Base-by-base conservation (phyloP, 2,113 vertebrate genomes). In the Oncorhynchus gorbuscha region DNA sequence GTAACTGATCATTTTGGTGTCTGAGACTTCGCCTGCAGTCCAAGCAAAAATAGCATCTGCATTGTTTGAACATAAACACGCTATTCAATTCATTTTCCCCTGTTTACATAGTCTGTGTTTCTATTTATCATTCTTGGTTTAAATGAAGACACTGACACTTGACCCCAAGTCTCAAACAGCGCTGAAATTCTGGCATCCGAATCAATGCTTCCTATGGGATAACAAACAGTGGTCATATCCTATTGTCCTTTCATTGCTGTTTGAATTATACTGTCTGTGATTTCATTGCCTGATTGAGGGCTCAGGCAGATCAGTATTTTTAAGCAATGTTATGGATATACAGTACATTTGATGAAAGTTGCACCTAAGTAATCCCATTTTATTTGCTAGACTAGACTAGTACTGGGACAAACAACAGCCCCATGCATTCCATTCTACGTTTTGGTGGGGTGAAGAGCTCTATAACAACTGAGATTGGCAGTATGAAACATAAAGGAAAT, bases 381-480 rank as follows among this genome's bases (percentile, higher is more conserved):
- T 70, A 62, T n/a, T 71, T 55, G 5, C 39, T 28, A 72, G 22
- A 77, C 71, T 69, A 59, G 6, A 77, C 71, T 69, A 59, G 6
- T 28, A 39, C 68, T 76, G 70, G 55, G 69, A 51, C 74, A 55
- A 67, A 12, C 71, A 26, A 59, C 5, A 64, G 66, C 11, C 11
- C 39, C 39, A 45, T 45, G 5, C 35, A 16, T 71, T 51, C 49
- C 49, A 30, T 73, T 69, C 39, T 26, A 62, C 39, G 78, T 79
- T 81, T 78, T 79, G 79, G 39, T 32, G 58, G 77, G 84, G 76
- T 80, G 79, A 81, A 76, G 70, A 78, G 76, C 70, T 82, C 75
- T 81, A 86, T 80, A 85, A 84, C 81, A 79, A 55, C 71, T 69
- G 76, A 76, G 80, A 75, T 89, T 62, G 18, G n/a, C 59, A 22